Conservation (phyloP, 2,888 invertebrate species). For the Graphium colonna region DNA sequence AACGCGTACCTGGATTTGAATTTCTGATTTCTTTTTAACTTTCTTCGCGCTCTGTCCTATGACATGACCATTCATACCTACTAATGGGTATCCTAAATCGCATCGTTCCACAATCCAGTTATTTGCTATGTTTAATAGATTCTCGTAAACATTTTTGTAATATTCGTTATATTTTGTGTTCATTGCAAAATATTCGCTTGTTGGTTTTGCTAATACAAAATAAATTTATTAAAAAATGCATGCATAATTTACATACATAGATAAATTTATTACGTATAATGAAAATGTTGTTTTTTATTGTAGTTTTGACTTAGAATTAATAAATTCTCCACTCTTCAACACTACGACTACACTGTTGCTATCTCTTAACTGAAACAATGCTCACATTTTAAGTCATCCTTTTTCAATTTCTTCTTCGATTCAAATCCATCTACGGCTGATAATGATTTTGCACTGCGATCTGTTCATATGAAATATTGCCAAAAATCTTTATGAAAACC, state of each 20-base stretch:
- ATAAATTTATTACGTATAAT: no score
- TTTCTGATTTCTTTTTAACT: constrained; percentile 60
- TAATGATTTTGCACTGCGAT: constrained; percentile 42
- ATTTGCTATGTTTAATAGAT: constrained; percentile 57
- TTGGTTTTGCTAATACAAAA: constrained; percentile 43
- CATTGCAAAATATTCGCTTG: constrained; percentile 53
- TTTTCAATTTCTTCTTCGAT: constrained; percentile 59
- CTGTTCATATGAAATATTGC: no score
- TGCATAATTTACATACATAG: no score
- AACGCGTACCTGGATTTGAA: constrained; percentile 53
- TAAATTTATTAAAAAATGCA: constrained; percentile 1
- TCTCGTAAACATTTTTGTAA: constrained; percentile 56
- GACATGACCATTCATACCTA: constrained; percentile 54
- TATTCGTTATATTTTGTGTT: constrained; percentile 61
- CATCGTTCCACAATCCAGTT: constrained; percentile 63
- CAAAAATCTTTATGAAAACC: no score
- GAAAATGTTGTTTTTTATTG: no score
- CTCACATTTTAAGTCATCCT: constrained; percentile 56
- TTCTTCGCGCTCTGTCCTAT: constrained; percentile 56
- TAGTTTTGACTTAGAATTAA: no score
- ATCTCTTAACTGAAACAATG: neutral
- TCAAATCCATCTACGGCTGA: constrained; percentile 41
- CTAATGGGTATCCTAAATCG: constrained; percentile 55
- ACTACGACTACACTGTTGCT: neutral
- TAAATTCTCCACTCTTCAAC: constrained; percentile 11